phyloP scores from a whole-genome alignment of 1,140 invertebrate genomes.

The Popillia japonica region DNA sequence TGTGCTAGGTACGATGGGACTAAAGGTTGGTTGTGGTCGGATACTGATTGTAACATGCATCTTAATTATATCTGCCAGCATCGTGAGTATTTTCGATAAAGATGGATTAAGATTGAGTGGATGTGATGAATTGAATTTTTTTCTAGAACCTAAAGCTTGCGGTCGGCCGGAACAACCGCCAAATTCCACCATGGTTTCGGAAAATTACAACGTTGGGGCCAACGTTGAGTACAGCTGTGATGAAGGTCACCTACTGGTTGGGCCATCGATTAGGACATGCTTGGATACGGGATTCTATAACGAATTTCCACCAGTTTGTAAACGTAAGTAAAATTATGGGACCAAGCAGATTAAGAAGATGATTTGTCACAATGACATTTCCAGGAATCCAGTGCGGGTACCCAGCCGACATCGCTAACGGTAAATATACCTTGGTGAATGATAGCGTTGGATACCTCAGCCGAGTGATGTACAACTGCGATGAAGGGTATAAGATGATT shows the following conservation, averaged over 20 bases:
- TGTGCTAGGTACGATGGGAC: no score
- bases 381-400: conserved; percentile 81
- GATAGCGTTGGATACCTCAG: conserved; percentile 85
- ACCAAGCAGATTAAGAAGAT: no score
- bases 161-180: conserved; percentile 91
- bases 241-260: conserved; percentile 85
- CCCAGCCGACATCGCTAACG: conserved; percentile 85
- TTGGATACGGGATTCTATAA: conserved; percentile 93
- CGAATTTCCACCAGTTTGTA: conserved; percentile 92
- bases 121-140: conserved; percentile 54
- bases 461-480: conserved; percentile 84
- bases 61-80: conserved; percentile 95
- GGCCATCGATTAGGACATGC: conserved; percentile 83
- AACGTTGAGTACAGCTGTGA: conserved; percentile 89
- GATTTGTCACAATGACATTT: conserved; percentile 65
- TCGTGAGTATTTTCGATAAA: conserved; percentile 68
- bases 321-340: no score
- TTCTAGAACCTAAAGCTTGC: conserved; percentile 85
- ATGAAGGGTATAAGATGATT: conserved; percentile 85
- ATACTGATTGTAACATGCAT: conserved; percentile 85
- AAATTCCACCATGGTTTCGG: conserved; percentile 82
- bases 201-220: conserved; percentile 83
- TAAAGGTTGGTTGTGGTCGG: no score
- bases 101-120: neutral
- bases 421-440: conserved; percentile 82